Evolutionary conservation across 2,888 invertebrate species (phyloP).

Genomic region (Agrochola lota): DNA sequence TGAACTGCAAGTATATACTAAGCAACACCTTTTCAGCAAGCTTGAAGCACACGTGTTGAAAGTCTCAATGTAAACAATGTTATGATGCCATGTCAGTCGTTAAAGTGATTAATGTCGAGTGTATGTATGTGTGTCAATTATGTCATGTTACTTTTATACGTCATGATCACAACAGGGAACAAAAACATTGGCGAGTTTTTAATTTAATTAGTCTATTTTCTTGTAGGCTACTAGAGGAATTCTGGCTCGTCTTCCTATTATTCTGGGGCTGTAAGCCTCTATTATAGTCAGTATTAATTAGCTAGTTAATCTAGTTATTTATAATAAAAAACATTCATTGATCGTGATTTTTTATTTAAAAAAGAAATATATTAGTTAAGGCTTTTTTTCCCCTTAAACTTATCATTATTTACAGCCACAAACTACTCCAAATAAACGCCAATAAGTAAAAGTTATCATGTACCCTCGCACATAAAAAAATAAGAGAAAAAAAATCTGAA

Average conservation of each 20-base stretch:
- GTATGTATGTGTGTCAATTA: conserved; percentile 14
- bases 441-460: background rate
- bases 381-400: background rate
- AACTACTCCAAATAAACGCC: background rate
- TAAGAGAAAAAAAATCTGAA: background rate
- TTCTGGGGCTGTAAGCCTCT: no score
- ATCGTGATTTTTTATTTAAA: background rate
- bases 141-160: background rate
- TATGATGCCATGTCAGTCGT: conserved; percentile 35
- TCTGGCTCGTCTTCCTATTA: background rate
- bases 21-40: background rate
- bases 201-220: no score
- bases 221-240: background rate
- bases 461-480: no score
- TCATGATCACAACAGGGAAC: background rate
- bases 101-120: conserved; percentile 44
- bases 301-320: background rate
- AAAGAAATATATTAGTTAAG: background rate
- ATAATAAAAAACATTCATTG: no score
- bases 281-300: background rate
- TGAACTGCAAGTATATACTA: background rate
- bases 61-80: conserved; percentile 12
- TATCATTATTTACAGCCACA: no score
- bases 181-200: background rate
- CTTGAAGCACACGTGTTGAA: conserved; percentile 24